Evolutionary conservation across 2,113 vertebrate species (phyloP), one percentile per base, ranked within the genome.

Genomic region (Benitochromis conjunctus): DNA sequence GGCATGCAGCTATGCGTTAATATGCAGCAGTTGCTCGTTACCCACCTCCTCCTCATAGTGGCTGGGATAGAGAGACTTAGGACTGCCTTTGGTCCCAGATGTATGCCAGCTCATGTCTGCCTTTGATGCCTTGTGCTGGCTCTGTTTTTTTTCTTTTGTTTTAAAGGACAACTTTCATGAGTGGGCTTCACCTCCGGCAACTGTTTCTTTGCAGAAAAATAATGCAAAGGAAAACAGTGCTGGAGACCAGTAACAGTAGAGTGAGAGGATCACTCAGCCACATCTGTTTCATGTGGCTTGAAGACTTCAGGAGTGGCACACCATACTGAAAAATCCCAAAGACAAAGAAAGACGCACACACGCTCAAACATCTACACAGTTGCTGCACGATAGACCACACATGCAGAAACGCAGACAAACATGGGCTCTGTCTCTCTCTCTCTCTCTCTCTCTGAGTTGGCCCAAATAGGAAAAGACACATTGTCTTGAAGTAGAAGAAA

Each of bases 171-270:
- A 57, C 58, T 21, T 92, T 90, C 55, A 81, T 89, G 88, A 92
- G 86, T 5, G 55, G 60, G 53, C 77, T 64, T 48, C 14, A 90
- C 89, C 91, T 31, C 91, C 86, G 77, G 84, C 89, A 58, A 86
- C 38, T 55, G 81, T 81, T 87, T 82, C 66, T 86, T 81, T 71
- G 46, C 34, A 86, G 38, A 41, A 84, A 31, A 48, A 46, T 88
- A 85, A 88, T 60, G 55, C 69, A 77, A 84, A 87, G 82, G 74
- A 84, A 93, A 93, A 91, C 90, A 88, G 85, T 84, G 56, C 84
- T 85, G 78, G 53, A 85, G 56, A 76, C 38, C 83, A 84, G 74
- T 43, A 89, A 84, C 74, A 57, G 41, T 21, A 55, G 81, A 92
- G 83, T 48, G 77, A 88, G 81, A 76, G 21, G 80, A 88, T 86